Conservation (phyloP, 2,888 invertebrate species). For the Colletes collaris region DNA sequence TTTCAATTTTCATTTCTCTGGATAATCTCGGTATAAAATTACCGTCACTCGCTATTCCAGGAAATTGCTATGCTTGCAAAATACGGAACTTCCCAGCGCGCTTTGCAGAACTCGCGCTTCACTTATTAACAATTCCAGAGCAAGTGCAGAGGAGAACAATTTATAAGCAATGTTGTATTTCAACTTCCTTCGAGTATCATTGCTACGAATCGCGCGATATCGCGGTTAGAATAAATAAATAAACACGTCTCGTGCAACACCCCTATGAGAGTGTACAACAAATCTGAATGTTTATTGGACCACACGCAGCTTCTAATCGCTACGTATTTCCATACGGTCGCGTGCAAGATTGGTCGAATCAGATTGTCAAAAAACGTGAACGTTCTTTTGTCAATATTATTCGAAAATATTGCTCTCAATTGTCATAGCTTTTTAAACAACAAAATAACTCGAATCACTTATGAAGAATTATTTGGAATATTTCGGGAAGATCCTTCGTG, state of each 20-base stretch:
- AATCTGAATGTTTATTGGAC: conserved; percentile 15
- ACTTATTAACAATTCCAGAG: conserved; percentile 10
- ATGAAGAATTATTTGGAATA: too few relatives aligned
- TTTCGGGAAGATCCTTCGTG: too few relatives aligned
- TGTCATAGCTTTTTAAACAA: too few relatives aligned
- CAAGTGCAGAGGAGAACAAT: neutral
- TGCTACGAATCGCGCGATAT: conserved; percentile 12
- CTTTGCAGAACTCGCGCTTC: conserved; percentile 14
- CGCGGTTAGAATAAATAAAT: neutral
- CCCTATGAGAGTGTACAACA: conserved; percentile 4
- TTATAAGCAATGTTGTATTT: conserved; percentile 11
- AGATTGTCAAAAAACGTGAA: neutral
- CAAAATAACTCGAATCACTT: too few relatives aligned
- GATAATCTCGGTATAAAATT: conserved; percentile 5
- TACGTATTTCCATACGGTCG: conserved; percentile 26
- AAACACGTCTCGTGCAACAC: neutral
- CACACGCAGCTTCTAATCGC: conserved; percentile 8
- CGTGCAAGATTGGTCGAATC: conserved; percentile 2
- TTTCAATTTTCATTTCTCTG: neutral
- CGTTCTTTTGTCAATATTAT: neutral
- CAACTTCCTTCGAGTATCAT: conserved; percentile 10
- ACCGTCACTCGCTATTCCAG: conserved; percentile 5
- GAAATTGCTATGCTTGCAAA: conserved; percentile 19
- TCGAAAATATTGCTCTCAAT: too few relatives aligned
- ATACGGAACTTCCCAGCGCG: conserved; percentile 23